Evolutionary conservation across 2,888 invertebrate species (phyloP), one percentile per base, ranked within the genome.

Genomic region (Clepsis dumicolana): DNA sequence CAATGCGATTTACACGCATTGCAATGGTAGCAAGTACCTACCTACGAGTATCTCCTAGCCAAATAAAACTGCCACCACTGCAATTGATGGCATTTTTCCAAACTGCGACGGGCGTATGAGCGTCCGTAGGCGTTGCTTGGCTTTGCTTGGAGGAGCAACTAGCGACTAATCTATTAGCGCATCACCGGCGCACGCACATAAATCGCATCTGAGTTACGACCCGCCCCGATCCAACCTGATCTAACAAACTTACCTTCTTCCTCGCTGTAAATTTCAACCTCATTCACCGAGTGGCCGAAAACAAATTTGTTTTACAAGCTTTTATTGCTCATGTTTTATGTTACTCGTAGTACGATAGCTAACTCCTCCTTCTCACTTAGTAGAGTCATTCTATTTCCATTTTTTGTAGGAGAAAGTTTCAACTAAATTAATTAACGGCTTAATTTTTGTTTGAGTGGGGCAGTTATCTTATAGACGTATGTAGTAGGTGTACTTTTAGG

Each of bases 181-280:
- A 89, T 91, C 90, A 88, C 80, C 87, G 81, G 87, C 88, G 90
- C 91, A 91, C 90, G 91, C 91, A 91, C 91, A 92, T 93, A 91
- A 92, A 92, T 92, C 83, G 80, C 77, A 72, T 75, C 77, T 87
- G 87, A 91, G 81, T 89, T 90, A 91, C 88, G 87, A 84, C 75
- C 80, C 75, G 76, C 80, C 81, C 83, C 80, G 77, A 86, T 81
- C 81, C 81, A 82, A 80, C 71, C 80, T 81, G 84, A 86, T 82
- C 83, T 78, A 77, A 73, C 80, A 72, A 78, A 83, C 83, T 84
- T 82, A 84, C 86, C 84, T 85, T 82, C 80, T 44, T 75, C 78
- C 80, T 75, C 76, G 70, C 75, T 86, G 85, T 87, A 88, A 88
- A 89, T 88, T 87, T 80, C 77, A 82, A 84, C 80, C 82, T 76